These are phyloP conservation scores for Amphipoea oculea DNA, from an alignment of 2,888 invertebrate species.

Conservation along the genomic window DNA sequence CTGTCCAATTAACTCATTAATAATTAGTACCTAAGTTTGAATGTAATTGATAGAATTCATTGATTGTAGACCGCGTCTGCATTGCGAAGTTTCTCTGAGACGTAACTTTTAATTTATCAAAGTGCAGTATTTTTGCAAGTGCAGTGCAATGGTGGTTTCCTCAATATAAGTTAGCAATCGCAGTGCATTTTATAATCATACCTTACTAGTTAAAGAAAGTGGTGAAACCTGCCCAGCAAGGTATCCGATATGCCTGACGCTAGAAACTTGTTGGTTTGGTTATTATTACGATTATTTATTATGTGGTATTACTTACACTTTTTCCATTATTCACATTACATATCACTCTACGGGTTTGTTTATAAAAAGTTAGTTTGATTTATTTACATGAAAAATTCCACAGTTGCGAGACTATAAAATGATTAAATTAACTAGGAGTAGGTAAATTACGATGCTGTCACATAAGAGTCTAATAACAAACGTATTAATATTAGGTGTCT, in stretches of 20 bases:
- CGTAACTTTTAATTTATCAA: conserved; percentile 17
- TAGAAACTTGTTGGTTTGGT: conserved; percentile 57
- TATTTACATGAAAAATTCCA: neutral
- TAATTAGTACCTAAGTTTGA: conserved; percentile 2
- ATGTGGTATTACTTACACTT: conserved; percentile 26
- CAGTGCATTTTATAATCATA: conserved; percentile 49
- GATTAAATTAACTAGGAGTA: conserved; percentile 20
- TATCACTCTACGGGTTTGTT: neutral
- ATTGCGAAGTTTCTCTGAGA: conserved; percentile 1
- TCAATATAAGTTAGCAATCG: conserved; percentile 35
- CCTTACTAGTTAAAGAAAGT: conserved; percentile 53
- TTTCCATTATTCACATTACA: conserved; percentile 24
- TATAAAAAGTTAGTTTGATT: neutral
- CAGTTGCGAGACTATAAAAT: neutral
- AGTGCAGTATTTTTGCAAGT: conserved; percentile 20
- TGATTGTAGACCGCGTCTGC: conserved; percentile 9
- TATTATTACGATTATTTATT: conserved; percentile 34
- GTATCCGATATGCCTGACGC: conserved; percentile 35
- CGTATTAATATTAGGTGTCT: conserved; percentile 1
- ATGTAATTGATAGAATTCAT: conserved; percentile 29
- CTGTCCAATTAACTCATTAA: conserved; percentile 36
- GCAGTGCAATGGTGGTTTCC: conserved; percentile 17
- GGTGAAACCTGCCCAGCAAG: conserved; percentile 55
- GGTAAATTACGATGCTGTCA: neutral
- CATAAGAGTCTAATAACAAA: conserved; percentile 8